These are phyloP conservation scores for Leiothrix lutea DNA, from an alignment of 2,113 vertebrate genomes.

Conservation along the genomic window DNA sequence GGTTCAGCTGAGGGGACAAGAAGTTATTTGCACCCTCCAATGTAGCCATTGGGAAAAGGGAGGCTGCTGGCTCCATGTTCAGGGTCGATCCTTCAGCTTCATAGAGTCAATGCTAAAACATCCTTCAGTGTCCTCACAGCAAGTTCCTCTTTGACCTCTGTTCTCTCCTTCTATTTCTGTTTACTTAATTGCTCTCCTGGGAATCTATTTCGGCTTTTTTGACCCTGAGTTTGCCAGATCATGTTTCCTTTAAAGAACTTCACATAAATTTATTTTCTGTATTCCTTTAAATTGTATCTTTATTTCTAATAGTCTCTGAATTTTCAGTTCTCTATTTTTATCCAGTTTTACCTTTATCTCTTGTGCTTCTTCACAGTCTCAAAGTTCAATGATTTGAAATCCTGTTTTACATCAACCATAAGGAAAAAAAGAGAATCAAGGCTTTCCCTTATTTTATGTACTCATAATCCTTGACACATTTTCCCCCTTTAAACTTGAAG, in stretches of 20 bases:
- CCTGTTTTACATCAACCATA: neutral
- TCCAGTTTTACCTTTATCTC: neutral
- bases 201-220: neutral
- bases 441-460: neutral
- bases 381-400: neutral
- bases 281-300: neutral
- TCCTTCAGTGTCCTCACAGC: neutral
- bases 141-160: neutral
- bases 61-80: neutral
- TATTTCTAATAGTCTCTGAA: neutral
- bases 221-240: neutral
- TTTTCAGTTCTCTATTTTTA: neutral
- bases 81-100: accelerated
- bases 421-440: neutral
- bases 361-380: neutral
- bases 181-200: neutral
- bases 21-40: neutral
- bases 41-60: neutral
- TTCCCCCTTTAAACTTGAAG: neutral
- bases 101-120: neutral
- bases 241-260: neutral
- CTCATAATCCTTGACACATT: neutral
- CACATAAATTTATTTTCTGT: neutral
- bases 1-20: neutral
- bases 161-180: neutral